Evolutionary conservation across 1,140 invertebrate genomes (phyloP).

Genomic region (Rhagoletis zephyria): DNA sequence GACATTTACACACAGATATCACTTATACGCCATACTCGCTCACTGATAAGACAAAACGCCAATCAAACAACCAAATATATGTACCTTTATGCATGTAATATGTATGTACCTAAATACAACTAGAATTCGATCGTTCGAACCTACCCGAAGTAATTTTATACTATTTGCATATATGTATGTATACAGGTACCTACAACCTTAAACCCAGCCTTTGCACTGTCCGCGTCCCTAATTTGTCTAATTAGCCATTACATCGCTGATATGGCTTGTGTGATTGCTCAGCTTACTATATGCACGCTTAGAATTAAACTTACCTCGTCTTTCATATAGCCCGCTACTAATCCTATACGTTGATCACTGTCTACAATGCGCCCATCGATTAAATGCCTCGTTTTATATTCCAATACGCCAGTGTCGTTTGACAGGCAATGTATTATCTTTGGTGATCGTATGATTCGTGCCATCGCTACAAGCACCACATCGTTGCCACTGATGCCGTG

Average conservation of each 20-base stretch:
- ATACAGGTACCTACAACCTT: too few species aligned
- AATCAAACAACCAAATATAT: neutral
- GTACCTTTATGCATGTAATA: too few species aligned
- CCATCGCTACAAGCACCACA: constrained; percentile 80
- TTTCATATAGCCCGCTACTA: constrained; percentile 88
- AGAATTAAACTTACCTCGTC: constrained; percentile 79
- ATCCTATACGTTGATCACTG: constrained; percentile 88
- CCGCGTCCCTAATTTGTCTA: constrained; percentile 74
- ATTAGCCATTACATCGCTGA: neutral
- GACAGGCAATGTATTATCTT: constrained; percentile 80
- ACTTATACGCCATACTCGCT: neutral
- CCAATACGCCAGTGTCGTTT: constrained; percentile 82
- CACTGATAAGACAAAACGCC: constrained; percentile 1
- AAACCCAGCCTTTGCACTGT: constrained; percentile 77
- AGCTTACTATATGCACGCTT: too few species aligned
- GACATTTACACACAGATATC: neutral
- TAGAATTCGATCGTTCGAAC: neutral
- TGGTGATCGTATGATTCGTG: constrained; percentile 78
- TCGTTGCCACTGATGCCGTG: constrained; percentile 76
- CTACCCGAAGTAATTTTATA: constrained; percentile 9
- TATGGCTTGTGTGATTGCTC: too few species aligned
- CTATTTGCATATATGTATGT: constrained; percentile 65
- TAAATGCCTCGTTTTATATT: constrained; percentile 88
- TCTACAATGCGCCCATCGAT: constrained; percentile 88
- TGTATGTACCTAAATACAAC: too few species aligned